These are phyloP conservation scores for Epinephelus fuscoguttatus DNA, from an alignment of 2,113 vertebrate genomes.

Conservation along the genomic window DNA sequence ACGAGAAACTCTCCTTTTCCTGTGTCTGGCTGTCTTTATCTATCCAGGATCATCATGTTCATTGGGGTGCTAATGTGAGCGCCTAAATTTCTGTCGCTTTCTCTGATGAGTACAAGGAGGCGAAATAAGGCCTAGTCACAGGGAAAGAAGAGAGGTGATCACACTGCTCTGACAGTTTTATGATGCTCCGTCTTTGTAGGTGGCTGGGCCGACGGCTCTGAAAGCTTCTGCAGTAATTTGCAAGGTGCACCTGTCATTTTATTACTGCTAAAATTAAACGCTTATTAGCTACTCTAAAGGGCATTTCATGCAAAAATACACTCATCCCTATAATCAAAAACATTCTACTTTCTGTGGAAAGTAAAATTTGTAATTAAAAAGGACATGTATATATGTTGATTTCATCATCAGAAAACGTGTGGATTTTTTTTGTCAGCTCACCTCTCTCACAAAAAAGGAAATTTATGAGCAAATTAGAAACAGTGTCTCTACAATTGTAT, in stretches of 20 bases:
- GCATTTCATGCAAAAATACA: background rate
- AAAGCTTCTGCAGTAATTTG: slow-evolving; percentile 3
- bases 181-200: background rate
- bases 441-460: background rate
- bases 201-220: background rate
- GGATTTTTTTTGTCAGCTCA: background rate
- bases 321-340: background rate
- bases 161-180: slow-evolving; percentile 17
- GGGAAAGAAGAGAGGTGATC: slow-evolving; percentile 11
- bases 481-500: background rate
- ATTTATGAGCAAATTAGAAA: background rate
- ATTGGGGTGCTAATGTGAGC: background rate
- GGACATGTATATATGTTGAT: background rate
- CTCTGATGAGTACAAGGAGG: slow-evolving; percentile 7
- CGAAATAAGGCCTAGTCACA: background rate
- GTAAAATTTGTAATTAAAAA: background rate
- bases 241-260: slow-evolving; percentile 20
- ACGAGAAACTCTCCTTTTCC: slow-evolving; percentile 17
- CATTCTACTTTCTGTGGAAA: background rate
- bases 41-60: background rate
- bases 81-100: background rate
- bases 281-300: background rate
- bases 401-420: background rate
- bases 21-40: slow-evolving; percentile 21
- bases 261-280: slow-evolving; percentile 1